phyloP scores from a whole-genome alignment of 64 coral and sea anemone genomes.

The Catalaphyllia jardinei region DNA sequence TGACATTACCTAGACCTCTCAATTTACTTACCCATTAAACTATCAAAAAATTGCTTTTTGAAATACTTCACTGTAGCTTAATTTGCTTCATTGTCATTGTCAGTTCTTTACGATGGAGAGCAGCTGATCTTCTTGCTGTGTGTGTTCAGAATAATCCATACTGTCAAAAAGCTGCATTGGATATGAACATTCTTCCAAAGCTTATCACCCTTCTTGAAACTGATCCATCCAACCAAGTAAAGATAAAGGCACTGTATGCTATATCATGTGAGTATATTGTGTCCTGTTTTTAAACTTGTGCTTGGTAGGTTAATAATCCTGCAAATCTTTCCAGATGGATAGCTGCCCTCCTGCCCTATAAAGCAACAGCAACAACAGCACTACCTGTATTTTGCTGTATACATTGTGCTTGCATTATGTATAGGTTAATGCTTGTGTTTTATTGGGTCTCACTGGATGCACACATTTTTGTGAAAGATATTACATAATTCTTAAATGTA shows the following conservation, averaged over 20 bases:
- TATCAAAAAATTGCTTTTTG: not conserved
- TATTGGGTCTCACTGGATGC: too few relatives aligned
- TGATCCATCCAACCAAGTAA: conserved; percentile 61
- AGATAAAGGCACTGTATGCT: conserved; percentile 77
- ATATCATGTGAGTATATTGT: conserved; percentile 67
- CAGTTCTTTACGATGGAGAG: conserved; percentile 85
- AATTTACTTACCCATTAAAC: not conserved
- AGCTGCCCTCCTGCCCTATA: too few relatives aligned
- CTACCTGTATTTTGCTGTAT: too few relatives aligned
- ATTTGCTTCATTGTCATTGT: not conserved
- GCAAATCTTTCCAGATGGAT: too few relatives aligned
- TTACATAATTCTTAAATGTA: too few relatives aligned
- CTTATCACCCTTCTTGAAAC: conserved; percentile 54
- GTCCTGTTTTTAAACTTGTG: not conserved
- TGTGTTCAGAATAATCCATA: conserved; percentile 86
- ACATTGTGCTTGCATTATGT: too few relatives aligned
- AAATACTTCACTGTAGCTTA: not conserved
- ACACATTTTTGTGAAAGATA: too few relatives aligned
- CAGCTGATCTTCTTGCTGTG: conserved; percentile 78
- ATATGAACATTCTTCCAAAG: conserved; percentile 52
- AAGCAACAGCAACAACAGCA: too few relatives aligned
- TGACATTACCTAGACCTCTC: too few relatives aligned
- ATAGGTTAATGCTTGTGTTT: too few relatives aligned
- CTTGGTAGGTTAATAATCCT: not conserved
- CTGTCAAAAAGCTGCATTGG: conserved; percentile 67